Evolutionary conservation across 2,113 vertebrate species (phyloP).

Genomic region (Cryptomyrus ogoouensis): DNA sequence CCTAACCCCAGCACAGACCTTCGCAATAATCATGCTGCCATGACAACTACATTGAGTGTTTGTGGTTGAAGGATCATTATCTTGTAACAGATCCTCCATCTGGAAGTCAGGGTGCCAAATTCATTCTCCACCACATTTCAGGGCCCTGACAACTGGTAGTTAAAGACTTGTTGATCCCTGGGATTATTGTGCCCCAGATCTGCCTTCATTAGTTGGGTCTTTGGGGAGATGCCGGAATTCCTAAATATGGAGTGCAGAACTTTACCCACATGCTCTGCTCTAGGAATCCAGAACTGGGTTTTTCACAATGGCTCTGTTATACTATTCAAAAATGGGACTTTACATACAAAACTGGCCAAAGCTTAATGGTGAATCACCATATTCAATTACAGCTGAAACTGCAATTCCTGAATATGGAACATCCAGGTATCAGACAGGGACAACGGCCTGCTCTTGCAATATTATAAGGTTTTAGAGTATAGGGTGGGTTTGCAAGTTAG

Average conservation of each 20-base stretch:
- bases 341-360: neutral
- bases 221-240: conserved; percentile 25
- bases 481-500: neutral
- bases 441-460: neutral
- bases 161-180: conserved; percentile 13
- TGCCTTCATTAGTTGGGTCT: conserved; percentile 11
- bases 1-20: conserved; percentile 9
- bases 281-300: conserved; percentile 16
- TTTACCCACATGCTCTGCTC: conserved; percentile 3
- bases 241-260: conserved; percentile 10
- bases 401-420: neutral
- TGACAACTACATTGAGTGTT: conserved; percentile 6
- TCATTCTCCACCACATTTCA: conserved; percentile 18
- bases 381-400: neutral
- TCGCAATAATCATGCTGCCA: conserved; percentile 20
- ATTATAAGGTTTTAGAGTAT: neutral
- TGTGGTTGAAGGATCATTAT: neutral
- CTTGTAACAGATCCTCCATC: conserved; percentile 17
- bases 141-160: conserved; percentile 26
- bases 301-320: neutral
- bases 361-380: neutral
- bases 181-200: neutral
- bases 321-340: neutral
- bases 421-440: neutral
- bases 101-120: conserved; percentile 22